Base-by-base conservation (phyloP, 2,113 vertebrate genomes). In the Crotalus helleri region DNA sequence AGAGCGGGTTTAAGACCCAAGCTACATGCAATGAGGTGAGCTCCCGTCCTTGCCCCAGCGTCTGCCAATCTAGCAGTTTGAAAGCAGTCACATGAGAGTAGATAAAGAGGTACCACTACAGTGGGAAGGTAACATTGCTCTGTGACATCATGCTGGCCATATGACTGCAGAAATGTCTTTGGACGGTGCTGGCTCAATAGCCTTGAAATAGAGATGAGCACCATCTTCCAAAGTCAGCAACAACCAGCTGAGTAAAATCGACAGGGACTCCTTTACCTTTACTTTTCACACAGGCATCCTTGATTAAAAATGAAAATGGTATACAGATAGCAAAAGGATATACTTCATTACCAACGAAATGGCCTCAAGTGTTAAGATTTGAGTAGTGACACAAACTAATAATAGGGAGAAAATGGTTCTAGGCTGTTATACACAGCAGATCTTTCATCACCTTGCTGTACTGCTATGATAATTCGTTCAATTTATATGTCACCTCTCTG, bases 371-470 rank as follows among this genome's bases (percentile, higher is more conserved):
- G 12, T 91, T 91, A 69, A 21, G 85, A 8, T 93, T 93, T 69
- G 92, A 85, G 5, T 92, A 95, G 87, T 51, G 94, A 91, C 5
- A 87, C 85, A 92, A 92, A 21, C 57, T 93, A 85, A 91, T 58
- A 94, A 96, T 74, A 95, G 93, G 49, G 46, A 0, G 90, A 89
- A 61, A 96, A 96, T 93, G 94, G 92, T 93, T 90, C 92, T 39
- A 46, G 44, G 49, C 89, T 94, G 39, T 51, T 24, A 90, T 87
- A 33, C 91, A 12, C 7, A 88, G 51, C 23, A 0, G 92, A 90
- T 94, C 91, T 96, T 95, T 93, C 92, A 58, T 58, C 94, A 95
- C 92, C 49, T 29, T 51, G 90, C 86, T 85, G 2, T 94, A 46
- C 55, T 91, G 69, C n/a, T 74, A 39, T 39, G 69, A 74, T 39